Evolutionary conservation across 1,140 invertebrate species (phyloP), one percentile per base, ranked within the genome.

Genomic region (Trypoxylus dichotomus): DNA sequence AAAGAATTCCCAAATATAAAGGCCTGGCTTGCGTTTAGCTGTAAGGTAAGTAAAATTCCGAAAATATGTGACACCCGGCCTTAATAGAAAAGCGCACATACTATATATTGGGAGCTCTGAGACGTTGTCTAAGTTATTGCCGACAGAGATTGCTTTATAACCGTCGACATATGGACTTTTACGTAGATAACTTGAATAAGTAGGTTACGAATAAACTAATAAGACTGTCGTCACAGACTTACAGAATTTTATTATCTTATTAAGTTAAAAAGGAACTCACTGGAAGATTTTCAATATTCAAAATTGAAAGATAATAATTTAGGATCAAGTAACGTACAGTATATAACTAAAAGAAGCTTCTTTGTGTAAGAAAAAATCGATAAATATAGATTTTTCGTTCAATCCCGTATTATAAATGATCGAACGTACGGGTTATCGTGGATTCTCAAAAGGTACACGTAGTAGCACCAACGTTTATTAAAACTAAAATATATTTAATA

Each of bases 21-120:
- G 85, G 94, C 93, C 11, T 97, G 95, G 94, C 85, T 97, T 0
- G 89, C 92, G n/a, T 97, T 96, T 86, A 94, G 93, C 47, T 94
- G 94, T 84, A 91, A 92, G 88, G 93, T 94, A 86, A 84, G 85
- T 84, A 75, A 47, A 54, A 68, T 68, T 68, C 60, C 15, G 60
- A 68, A 68, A 68, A 68, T 68, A 68, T 68, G 60, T 68, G 60
- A 68, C 60, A 68, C 60, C 21, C 60, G 24, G 24, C 60, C 60
- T 68, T 68, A 68, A 68, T 68, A 68, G 60, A 68, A 68, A 68
- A 68, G 60, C 21, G 60, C 24, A 68, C 60, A 68, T 24, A 68
- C 47, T 54, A 54, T 5, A 68, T 27, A 24, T 60, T 19, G 21
- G 21, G 27, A 68, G 21, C 60, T 24, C 15, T 24, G 60, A 68